Percentiles rank a stretch among this genome's conserved stretches.
These are phyloP conservation scores for Polyergus mexicanus DNA, from an alignment of 1,140 invertebrate species.

Conservation along the genomic window DNA sequence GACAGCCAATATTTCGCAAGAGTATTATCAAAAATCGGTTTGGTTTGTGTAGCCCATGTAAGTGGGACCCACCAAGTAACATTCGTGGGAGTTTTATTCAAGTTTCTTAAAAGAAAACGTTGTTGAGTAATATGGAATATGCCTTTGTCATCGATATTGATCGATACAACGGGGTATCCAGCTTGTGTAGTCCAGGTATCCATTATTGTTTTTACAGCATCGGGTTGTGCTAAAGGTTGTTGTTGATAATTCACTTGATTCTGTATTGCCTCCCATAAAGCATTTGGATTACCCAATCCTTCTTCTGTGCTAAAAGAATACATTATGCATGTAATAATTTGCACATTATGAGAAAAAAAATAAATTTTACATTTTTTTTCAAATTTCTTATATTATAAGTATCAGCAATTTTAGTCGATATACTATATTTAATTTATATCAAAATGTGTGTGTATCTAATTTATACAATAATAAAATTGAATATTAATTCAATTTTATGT, in stretches of 20 bases:
- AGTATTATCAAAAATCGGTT: constrained; percentile 87
- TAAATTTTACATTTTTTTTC: neutral
- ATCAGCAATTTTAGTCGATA: neutral
- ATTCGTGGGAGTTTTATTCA: constrained; percentile 66
- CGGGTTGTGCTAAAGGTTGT: neutral
- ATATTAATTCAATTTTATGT: neutral
- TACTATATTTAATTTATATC: no score
- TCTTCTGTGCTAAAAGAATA: constrained; percentile 7
- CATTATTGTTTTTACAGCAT: constrained; percentile 87
- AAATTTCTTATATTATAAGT: neutral
- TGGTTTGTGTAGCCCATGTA: constrained; percentile 86
- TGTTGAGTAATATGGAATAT: constrained; percentile 83
- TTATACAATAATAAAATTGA: neutral
- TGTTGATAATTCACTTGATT: constrained; percentile 80
- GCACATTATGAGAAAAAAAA: neutral
- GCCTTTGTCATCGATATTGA: constrained; percentile 85
- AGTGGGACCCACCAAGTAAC: constrained; percentile 89
- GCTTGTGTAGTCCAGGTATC: constrained; percentile 91
- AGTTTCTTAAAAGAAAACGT: constrained; percentile 87
- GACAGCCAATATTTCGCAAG: constrained; percentile 85
- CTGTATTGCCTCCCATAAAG: constrained; percentile 89
- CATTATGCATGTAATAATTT: neutral
- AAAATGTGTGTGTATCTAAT: neutral
- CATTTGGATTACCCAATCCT: constrained; percentile 86
- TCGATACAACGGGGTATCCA: constrained; percentile 91